phyloP scores from a whole-genome alignment of 2,797 vertebrate genomes.

The Epinephelus awoara region DNA sequence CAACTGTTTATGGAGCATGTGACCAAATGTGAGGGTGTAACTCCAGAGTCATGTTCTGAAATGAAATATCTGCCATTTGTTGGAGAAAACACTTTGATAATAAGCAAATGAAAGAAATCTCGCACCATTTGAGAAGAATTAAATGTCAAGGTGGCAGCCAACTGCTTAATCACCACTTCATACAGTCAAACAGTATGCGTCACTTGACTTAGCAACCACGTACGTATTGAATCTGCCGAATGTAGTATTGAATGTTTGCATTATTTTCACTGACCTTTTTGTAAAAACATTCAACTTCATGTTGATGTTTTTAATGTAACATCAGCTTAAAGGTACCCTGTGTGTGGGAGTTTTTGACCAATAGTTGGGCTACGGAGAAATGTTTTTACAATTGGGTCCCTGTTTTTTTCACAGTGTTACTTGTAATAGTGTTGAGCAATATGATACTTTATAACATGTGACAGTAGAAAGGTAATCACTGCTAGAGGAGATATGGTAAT shows the following conservation, averaged over 20 bases:
- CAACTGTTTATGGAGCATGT: conserved; percentile 72
- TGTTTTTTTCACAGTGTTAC: no score
- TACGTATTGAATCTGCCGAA: background rate
- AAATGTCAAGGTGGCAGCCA: background rate
- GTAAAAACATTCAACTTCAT: background rate
- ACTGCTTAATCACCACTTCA: background rate
- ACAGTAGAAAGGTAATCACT: no score
- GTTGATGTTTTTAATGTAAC: background rate
- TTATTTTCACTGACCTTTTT: background rate
- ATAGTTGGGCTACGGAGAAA: background rate
- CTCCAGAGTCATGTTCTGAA: conserved; percentile 45
- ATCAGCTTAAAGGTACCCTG: background rate
- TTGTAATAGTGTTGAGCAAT: no score
- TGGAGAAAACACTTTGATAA: background rate
- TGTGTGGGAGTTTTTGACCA: background rate
- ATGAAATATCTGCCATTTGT: conserved; percentile 19
- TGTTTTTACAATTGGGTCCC: background rate
- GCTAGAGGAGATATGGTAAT: no score
- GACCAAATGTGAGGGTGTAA: conserved; percentile 67
- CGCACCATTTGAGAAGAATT: background rate
- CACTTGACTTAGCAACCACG: background rate
- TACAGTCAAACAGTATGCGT: background rate
- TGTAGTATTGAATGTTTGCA: background rate
- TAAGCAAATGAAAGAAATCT: background rate
- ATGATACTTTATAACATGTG: no score